Evolutionary conservation across 2,888 invertebrate genomes (phyloP).

Genomic region (Criorhina ranunculi): DNA sequence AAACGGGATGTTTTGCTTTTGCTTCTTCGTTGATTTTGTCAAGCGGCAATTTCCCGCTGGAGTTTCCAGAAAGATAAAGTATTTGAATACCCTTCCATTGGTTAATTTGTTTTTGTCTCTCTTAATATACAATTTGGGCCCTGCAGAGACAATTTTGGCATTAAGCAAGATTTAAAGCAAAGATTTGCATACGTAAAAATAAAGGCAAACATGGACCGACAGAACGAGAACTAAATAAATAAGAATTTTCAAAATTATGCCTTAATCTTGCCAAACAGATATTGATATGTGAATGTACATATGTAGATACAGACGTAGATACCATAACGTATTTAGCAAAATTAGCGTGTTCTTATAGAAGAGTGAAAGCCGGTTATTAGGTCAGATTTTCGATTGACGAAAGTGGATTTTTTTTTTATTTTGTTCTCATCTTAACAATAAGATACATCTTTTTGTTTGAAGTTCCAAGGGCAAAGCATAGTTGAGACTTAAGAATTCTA

Average conservation of each 20-base stretch:
- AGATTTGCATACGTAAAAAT: slow-evolving; percentile 4
- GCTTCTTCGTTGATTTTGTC: slow-evolving; percentile 64
- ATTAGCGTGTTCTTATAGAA: background rate
- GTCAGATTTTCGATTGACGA: slow-evolving; percentile 42
- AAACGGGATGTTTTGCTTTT: slow-evolving; percentile 46
- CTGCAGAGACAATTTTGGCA: slow-evolving; percentile 12
- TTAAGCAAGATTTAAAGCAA: slow-evolving; percentile 3
- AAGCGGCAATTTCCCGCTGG: slow-evolving; percentile 73
- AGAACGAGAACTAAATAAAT: slow-evolving; percentile 6
- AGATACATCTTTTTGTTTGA: background rate
- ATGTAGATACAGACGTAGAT: too few species aligned
- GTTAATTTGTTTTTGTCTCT: background rate
- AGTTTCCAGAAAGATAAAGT: slow-evolving; percentile 1
- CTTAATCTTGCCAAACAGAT: background rate
- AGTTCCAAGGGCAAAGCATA: slow-evolving; percentile 9
- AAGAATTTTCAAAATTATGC: slow-evolving; percentile 20
- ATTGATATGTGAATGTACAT: background rate
- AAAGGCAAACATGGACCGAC: background rate
- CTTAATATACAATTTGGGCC: background rate
- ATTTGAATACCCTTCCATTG: slow-evolving; percentile 22
- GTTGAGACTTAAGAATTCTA: background rate
- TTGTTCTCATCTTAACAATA: background rate
- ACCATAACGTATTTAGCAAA: too few species aligned
- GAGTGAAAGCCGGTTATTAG: slow-evolving; percentile 59
- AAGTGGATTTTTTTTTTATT: background rate